Conservation (phyloP, 2,888 invertebrate species). For the Phortica okadai region DNA sequence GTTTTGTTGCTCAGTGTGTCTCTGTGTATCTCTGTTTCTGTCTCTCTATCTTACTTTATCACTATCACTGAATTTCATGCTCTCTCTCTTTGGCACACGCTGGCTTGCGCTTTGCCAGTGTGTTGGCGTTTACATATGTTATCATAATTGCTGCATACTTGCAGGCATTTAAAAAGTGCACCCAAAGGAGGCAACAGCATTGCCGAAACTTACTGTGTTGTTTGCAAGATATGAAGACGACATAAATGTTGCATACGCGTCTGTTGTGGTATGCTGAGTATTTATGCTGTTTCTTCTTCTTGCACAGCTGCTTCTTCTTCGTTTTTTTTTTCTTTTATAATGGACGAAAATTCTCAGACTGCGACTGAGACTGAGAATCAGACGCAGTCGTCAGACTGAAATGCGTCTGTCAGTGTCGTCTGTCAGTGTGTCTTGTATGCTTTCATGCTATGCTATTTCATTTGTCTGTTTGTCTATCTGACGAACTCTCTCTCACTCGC, state of each 20-base stretch:
- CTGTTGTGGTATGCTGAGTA: not conserved
- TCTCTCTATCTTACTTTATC: not conserved
- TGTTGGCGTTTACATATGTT: slow-evolving; percentile 40
- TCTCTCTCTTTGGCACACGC: not conserved
- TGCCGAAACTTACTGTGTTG: not conserved
- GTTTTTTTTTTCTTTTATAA: not conserved
- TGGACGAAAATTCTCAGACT: not conserved
- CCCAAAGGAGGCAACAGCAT: slow-evolving; percentile 36
- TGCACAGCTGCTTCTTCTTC: not conserved
- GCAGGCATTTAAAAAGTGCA: slow-evolving; percentile 31
- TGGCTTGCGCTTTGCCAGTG: not conserved
- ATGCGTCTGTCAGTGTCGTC: not conserved
- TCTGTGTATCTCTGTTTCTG: not conserved
- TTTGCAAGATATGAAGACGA: slow-evolving; percentile 12
- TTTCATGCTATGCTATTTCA: not conserved
- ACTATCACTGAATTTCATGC: not conserved
- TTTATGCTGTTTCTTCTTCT: slow-evolving; percentile 6
- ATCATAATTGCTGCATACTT: slow-evolving; percentile 40
- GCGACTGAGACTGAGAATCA: not conserved
- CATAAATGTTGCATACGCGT: slow-evolving; percentile 14
- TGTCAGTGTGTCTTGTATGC: not conserved
- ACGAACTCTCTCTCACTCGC: too few species aligned
- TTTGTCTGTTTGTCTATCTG: not conserved
- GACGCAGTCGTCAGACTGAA: not conserved
- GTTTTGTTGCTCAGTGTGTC: slow-evolving; percentile 37